These are phyloP conservation scores for Tympanoctomys barrerae DNA, from an alignment of 2,797 vertebrate species.

Conservation along the genomic window DNA sequence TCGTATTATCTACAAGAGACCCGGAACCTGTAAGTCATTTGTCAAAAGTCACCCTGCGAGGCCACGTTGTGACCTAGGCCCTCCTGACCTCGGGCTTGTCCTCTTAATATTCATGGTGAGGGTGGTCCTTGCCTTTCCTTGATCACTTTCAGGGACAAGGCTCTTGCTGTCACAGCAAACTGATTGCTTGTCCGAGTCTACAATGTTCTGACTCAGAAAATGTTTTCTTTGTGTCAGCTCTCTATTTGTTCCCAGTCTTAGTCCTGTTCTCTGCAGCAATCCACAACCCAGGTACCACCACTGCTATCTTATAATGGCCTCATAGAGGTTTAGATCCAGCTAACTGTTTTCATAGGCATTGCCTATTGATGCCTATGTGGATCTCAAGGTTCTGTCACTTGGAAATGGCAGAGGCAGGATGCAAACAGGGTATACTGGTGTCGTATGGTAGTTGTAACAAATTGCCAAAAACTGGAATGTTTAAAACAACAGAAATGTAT, in stretches of 20 bases:
- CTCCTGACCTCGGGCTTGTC: background rate
- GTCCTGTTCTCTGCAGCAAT: background rate
- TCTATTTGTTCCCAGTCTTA: background rate
- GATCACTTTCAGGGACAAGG: too few relatives aligned
- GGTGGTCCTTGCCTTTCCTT: background rate
- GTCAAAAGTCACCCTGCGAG: background rate
- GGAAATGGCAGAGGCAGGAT: background rate
- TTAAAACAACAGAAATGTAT: background rate
- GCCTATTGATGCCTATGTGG: too few relatives aligned
- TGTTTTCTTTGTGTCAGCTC: background rate
- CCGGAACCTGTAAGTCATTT: background rate
- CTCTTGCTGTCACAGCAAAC: background rate
- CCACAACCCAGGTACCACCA: rapidly evolving
- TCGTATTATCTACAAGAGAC: background rate
- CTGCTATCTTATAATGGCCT: background rate
- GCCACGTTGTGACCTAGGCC: background rate
- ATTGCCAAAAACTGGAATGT: background rate
- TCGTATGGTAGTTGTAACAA: background rate
- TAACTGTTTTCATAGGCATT: background rate
- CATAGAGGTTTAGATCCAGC: background rate
- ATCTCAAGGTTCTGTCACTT: background rate
- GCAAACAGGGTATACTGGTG: background rate
- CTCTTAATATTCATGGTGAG: background rate
- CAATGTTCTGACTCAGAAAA: background rate
- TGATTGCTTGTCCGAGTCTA: background rate